Conservation (phyloP, 2,113 vertebrate genomes). For the Hippoglossus stenolepis region DNA sequence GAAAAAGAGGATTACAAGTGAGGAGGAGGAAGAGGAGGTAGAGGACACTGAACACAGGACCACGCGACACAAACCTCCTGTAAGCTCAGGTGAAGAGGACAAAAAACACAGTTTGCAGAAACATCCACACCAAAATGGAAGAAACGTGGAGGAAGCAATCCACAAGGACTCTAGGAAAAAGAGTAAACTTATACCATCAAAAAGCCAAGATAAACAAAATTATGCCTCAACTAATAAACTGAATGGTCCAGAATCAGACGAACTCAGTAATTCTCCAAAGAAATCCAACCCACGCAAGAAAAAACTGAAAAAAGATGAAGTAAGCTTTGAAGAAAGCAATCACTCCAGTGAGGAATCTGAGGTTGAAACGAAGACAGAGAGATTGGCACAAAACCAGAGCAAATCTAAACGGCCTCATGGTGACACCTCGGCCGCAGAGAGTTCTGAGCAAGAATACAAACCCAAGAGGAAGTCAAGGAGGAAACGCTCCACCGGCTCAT, state of each 20-base stretch:
- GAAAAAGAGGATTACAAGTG: constrained; percentile 70
- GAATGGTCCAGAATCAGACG: constrained; percentile 65
- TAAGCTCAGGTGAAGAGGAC: constrained; percentile 75
- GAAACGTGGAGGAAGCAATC: constrained; percentile 52
- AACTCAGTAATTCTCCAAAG: constrained; percentile 59
- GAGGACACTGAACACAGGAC: constrained; percentile 39
- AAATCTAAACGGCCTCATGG: constrained; percentile 55
- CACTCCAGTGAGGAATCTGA: constrained; percentile 60
- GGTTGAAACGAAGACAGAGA: constrained; percentile 41
- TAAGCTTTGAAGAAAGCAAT: constrained; percentile 30
- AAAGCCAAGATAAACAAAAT: constrained; percentile 76
- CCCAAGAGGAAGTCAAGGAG: constrained; percentile 64
- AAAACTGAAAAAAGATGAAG: constrained; percentile 32
- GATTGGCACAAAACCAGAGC: constrained; percentile 39
- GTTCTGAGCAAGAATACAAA: constrained; percentile 62
- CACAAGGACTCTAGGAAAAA: constrained; percentile 63
- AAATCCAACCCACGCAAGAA: constrained; percentile 54
- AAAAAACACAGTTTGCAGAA: constrained; percentile 49
- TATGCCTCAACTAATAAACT: constrained; percentile 70
- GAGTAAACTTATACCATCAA: constrained; percentile 57
- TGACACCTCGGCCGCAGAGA: constrained; percentile 55
- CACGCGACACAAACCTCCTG: constrained; percentile 48
- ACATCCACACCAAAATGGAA: constrained; percentile 79
- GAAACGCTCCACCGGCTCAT: constrained; percentile 72
- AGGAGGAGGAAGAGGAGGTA: constrained; percentile 62